Evolutionary conservation across 2,888 invertebrate species (phyloP).

Genomic region (Mythimna loreyi): DNA sequence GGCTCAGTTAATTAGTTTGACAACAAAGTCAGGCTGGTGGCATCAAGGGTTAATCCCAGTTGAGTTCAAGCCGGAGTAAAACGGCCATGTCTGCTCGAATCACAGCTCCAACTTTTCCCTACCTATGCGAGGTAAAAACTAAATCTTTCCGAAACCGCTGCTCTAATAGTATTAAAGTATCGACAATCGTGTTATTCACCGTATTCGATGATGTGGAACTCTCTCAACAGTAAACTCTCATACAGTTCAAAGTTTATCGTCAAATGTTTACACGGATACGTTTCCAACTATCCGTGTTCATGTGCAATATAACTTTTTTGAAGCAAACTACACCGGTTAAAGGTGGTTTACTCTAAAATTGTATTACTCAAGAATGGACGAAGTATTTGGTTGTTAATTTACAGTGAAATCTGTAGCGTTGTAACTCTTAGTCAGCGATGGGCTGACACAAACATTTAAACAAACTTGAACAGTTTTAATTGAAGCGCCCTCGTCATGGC

Average conservation of each 20-base stretch:
- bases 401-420: conserved; percentile 72
- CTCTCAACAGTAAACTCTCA: conserved; percentile 44
- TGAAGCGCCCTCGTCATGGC: conserved; percentile 82
- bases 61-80: conserved; percentile 68
- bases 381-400: conserved; percentile 70
- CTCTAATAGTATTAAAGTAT: conserved; percentile 73
- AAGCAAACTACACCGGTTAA: conserved; percentile 16
- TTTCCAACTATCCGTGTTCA: conserved; percentile 22
- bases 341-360: conserved; percentile 12
- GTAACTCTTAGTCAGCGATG: conserved; percentile 74
- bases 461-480: conserved; percentile 88
- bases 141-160: conserved; percentile 73
- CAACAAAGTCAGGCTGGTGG: conserved; percentile 66
- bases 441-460: conserved; percentile 86
- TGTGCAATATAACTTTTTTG: conserved; percentile 19
- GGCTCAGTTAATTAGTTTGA: conserved; percentile 68
- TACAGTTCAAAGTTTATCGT: conserved; percentile 42
- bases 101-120: conserved; percentile 71
- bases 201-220: conserved; percentile 54
- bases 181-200: conserved; percentile 69
- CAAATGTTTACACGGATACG: conserved; percentile 39
- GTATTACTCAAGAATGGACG: conserved; percentile 40
- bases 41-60: conserved; percentile 74
- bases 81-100: conserved; percentile 62
- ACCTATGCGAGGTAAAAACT: conserved; percentile 70